A percentile compares a stretch with the other conserved stretches of the same genome.
Conservation (phyloP, 1,140 invertebrate genomes). For the Ectropis grisescens region DNA sequence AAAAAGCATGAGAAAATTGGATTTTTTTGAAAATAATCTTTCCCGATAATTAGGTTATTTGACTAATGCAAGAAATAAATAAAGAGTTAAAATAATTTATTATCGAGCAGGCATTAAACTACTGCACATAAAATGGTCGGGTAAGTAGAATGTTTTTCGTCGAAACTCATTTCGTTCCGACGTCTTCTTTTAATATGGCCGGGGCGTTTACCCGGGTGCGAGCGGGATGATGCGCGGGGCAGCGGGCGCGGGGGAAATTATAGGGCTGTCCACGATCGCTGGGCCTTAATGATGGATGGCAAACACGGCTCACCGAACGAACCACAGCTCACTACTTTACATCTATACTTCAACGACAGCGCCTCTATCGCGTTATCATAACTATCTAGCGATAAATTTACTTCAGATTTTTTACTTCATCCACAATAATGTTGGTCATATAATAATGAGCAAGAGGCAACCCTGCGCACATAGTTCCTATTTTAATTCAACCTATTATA, state of each 20-base stretch:
- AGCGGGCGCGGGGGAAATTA: slow-evolving; percentile 42
- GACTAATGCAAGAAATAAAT: slow-evolving; percentile 1
- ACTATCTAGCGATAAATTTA: too few species aligned
- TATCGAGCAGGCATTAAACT: slow-evolving; percentile 17
- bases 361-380: too few species aligned
- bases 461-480: too few species aligned
- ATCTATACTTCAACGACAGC: too few species aligned
- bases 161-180: slow-evolving; percentile 33
- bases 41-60: too few species aligned
- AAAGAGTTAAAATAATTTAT: slow-evolving; percentile 5
- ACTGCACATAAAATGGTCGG: slow-evolving; percentile 7
- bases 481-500: too few species aligned
- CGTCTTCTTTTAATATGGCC: slow-evolving; percentile 41
- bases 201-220: slow-evolving; percentile 4
- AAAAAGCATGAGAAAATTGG: too few species aligned
- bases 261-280: slow-evolving; percentile 41
- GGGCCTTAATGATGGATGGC: slow-evolving; percentile 53
- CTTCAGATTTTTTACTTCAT: too few species aligned
- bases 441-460: too few species aligned
- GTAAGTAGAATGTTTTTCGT: slow-evolving; percentile 25
- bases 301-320: slow-evolving; percentile 10
- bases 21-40: too few species aligned
- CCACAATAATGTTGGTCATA: too few species aligned
- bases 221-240: slow-evolving; percentile 15
- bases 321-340: too few species aligned